Conservation (phyloP, 2,113 vertebrate species). For the Hippocampus barbouri region DNA sequence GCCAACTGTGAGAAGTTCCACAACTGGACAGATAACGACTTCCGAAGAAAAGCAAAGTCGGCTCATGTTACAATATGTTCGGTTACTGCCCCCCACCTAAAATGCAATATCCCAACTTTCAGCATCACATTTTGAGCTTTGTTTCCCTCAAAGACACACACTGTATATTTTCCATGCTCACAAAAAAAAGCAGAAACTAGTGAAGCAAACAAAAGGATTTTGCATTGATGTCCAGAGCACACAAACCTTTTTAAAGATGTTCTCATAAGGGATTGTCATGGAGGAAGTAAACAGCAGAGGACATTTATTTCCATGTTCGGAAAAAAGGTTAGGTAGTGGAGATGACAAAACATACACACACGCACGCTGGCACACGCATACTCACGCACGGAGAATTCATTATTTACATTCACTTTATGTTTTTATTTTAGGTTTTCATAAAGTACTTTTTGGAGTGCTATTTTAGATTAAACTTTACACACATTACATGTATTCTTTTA, state of each 20-base stretch:
- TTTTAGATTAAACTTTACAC: no score
- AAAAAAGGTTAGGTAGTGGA: not conserved
- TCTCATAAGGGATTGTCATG: constrained; percentile 68
- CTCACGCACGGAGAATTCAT: not conserved
- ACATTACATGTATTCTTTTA: no score
- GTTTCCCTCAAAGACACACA: constrained; percentile 2
- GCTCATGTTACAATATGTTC: not conserved
- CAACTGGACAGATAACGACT: constrained; percentile 30
- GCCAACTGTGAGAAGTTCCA: constrained; percentile 14
- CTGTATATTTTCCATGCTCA: constrained; percentile 8
- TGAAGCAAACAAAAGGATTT: constrained; percentile 43
- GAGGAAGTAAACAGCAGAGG: constrained; percentile 58
- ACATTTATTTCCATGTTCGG: constrained; percentile 17
- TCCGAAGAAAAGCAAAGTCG: constrained; percentile 17
- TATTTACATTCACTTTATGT: no score
- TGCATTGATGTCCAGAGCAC: constrained; percentile 45
- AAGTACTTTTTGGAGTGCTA: no score
- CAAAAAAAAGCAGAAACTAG: constrained; percentile 35
- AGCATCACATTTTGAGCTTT: not conserved
- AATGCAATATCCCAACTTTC: not conserved
- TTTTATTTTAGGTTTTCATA: no score
- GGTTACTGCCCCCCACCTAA: not conserved
- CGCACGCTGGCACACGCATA: not conserved
- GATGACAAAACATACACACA: not conserved
- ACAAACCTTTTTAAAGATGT: constrained; percentile 61